Evolutionary conservation across 2,113 vertebrate species (phyloP).

Genomic region (Platysternon megacephalum): DNA sequence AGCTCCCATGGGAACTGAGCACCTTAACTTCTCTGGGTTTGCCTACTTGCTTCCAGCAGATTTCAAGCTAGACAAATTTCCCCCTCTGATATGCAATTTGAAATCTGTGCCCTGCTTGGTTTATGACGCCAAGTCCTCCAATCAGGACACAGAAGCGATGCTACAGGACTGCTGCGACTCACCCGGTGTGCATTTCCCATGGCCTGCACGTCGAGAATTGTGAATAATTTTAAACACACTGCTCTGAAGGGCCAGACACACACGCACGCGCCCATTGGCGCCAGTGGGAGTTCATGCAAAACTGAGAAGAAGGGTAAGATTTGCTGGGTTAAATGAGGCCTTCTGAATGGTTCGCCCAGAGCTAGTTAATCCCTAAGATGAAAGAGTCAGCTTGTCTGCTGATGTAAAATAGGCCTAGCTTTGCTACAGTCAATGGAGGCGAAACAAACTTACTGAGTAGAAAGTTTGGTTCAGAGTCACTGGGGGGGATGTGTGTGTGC

Average conservation of each 20-base stretch:
- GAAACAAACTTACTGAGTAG: not conserved
- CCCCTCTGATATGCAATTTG: not conserved
- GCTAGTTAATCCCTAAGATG: not conserved
- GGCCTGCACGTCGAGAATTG: not conserved
- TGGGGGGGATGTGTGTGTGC: not conserved
- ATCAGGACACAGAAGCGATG: rapidly evolving
- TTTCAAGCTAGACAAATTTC: not conserved
- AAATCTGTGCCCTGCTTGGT: not conserved
- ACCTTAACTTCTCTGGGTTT: not conserved
- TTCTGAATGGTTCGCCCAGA: not conserved
- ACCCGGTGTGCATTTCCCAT: not conserved
- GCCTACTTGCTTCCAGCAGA: conserved; percentile 27
- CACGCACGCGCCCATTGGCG: not conserved
- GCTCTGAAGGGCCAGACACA: not conserved
- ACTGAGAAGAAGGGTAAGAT: rapidly evolving
- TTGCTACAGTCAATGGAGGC: not conserved
- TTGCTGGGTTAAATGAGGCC: rapidly evolving
- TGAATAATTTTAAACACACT: not conserved
- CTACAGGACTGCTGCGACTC: rapidly evolving
- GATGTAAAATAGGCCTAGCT: not conserved
- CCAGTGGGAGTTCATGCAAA: not conserved
- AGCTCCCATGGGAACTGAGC: conserved; percentile 1
- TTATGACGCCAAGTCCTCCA: rapidly evolving
- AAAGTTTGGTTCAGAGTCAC: not conserved
- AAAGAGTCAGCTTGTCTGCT: not conserved